Evolutionary conservation across 2,113 vertebrate species (phyloP), one percentile per base, ranked within the genome.

Genomic region (Glaucomys volans): DNA sequence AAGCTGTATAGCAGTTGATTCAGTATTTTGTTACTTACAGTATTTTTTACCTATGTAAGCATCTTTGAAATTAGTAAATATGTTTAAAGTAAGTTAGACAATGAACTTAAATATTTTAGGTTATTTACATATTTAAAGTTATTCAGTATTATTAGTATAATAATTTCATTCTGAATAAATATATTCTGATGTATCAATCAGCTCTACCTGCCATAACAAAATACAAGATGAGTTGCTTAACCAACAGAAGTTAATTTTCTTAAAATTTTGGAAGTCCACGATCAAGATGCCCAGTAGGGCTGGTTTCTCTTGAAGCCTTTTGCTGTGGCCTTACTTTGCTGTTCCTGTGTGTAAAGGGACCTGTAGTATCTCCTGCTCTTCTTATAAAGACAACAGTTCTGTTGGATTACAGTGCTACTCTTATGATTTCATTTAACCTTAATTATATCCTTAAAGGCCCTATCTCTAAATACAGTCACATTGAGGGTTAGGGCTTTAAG

Each of bases 21-120:
- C 50, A 67, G 0, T 71, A 74, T 95, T 96, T 95, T 93, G 37
- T 79, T 40, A 88, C 5, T 90, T 87, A 32, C 1, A 83, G 44
- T 81, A 76, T 52, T 75, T 57, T 32, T 91, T 91, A 18, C 50
- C 14, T 88, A 7, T 91, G 50, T 95, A 76, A 89, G 28, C 47
- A 95, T 26, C 42, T 77, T 89, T 86, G 24, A 95, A 94, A 28
- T 80, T 88, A 85, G 18, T 90, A 74, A 74, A 44, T 88, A 47
- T 54, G 7, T 84, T 76, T 95, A 64, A 79, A 47, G 76, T 66
- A 72, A 84, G 85, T n/a, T 54, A 91, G 37, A 10, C 47, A 94
- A 2, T 37, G 35, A 88, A 40, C 35, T 62, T 88, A 30, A 85
- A 40, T 64, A 87, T 11, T 66, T 91, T 35, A 64, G 18, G 7